Percentiles rank a stretch among this genome's conserved stretches.
Conservation (phyloP, 1,140 invertebrate species). For the Scaptodrosophila lebanonensis region DNA sequence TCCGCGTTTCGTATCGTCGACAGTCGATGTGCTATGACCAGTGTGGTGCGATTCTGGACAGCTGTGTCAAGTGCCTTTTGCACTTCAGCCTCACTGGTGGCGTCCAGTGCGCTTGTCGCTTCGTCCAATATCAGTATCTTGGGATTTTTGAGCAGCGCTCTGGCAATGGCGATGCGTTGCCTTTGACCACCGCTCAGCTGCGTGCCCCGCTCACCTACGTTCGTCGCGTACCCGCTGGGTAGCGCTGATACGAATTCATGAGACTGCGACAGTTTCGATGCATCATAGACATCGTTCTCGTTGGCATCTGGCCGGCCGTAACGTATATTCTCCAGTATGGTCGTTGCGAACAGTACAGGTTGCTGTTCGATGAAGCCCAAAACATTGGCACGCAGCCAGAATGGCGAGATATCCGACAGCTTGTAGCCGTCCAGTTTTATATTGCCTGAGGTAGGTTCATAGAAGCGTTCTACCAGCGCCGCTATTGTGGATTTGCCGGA, state of each 20-base stretch:
- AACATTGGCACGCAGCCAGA: slow-evolving; percentile 88
- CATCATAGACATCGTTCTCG: slow-evolving; percentile 82
- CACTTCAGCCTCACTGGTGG: slow-evolving; percentile 91
- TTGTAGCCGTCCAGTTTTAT: slow-evolving; percentile 90
- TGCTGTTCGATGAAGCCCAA: slow-evolving; percentile 96
- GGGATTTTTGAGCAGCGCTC: slow-evolving; percentile 92
- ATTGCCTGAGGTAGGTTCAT: slow-evolving; percentile 86
- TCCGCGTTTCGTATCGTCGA: slow-evolving; percentile 93
- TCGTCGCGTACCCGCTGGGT: slow-evolving; percentile 90
- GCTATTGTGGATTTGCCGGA: slow-evolving; percentile 95
- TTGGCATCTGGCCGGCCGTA: slow-evolving; percentile 88
- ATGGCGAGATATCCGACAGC: slow-evolving; percentile 86
- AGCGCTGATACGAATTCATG: slow-evolving; percentile 92
- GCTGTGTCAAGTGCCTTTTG: slow-evolving; percentile 89
- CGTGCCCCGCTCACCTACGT: slow-evolving; percentile 93
- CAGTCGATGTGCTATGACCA: slow-evolving; percentile 93
- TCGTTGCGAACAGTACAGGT: slow-evolving; percentile 93
- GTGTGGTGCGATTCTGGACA: slow-evolving; percentile 87
- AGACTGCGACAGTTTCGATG: slow-evolving; percentile 92
- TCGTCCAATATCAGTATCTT: slow-evolving; percentile 92
- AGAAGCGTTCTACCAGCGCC: slow-evolving; percentile 91
- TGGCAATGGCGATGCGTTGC: slow-evolving; percentile 92
- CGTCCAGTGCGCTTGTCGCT: slow-evolving; percentile 94
- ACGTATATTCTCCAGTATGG: slow-evolving; percentile 95
- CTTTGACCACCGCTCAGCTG: slow-evolving; percentile 94